Percentiles rank a stretch among this genome's conserved stretches.
Evolutionary conservation across 1,140 invertebrate genomes (phyloP).

Genomic region (Amyelois transitella): DNA sequence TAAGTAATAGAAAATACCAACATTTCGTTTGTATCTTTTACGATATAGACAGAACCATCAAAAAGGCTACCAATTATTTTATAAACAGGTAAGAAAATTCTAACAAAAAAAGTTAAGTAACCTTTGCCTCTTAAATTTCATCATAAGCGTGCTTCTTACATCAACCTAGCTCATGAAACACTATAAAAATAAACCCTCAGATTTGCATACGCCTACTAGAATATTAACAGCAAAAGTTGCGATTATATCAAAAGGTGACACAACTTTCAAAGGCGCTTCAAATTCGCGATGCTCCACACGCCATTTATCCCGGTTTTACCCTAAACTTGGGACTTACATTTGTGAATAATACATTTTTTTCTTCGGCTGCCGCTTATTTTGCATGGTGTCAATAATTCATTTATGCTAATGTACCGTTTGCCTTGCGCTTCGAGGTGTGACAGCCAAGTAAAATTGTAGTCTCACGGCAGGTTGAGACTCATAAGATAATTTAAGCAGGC

Average conservation of each 20-base stretch:
- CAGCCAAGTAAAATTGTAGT: neutral
- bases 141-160: too few species aligned
- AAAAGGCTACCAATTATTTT: too few species aligned
- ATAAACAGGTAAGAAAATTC: too few species aligned
- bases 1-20: too few species aligned
- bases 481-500: neutral
- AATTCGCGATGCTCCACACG: slow-evolving; percentile 12
- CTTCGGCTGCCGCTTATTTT: slow-evolving; percentile 15
- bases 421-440: slow-evolving; percentile 3
- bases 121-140: too few species aligned
- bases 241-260: slow-evolving; percentile 1
- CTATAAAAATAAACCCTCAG: too few species aligned
- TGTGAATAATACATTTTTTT: slow-evolving; percentile 31
- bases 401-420: slow-evolving; percentile 22
- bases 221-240: slow-evolving; percentile 7
- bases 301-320: slow-evolving; percentile 15
- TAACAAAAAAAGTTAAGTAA: too few species aligned
- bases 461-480: neutral
- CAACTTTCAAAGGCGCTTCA: slow-evolving; percentile 9
- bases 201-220: neutral
- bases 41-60: too few species aligned
- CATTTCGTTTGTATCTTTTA: too few species aligned
- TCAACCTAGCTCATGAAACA: too few species aligned
- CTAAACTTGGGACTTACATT: slow-evolving; percentile 16
- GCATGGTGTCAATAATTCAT: slow-evolving; percentile 30